Percentiles rank a stretch among this genome's conserved stretches.
These are phyloP conservation scores for Chromis chromis DNA, from an alignment of 2,797 vertebrate species.

Conservation along the genomic window DNA sequence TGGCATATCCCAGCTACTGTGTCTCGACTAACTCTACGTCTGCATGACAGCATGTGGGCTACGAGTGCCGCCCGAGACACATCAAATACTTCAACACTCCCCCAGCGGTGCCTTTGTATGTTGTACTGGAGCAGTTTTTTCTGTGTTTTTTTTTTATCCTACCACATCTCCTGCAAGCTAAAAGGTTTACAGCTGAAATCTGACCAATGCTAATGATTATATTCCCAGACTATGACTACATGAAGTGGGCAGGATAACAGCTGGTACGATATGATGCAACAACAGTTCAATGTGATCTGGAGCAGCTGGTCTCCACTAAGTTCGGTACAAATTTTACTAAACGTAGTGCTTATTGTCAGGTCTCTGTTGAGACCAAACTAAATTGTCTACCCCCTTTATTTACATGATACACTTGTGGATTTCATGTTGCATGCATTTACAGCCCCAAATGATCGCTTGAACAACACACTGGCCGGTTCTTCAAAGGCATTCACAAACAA, in stretches of 20 bases:
- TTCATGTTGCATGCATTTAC: conserved; percentile 24
- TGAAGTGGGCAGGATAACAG: background rate
- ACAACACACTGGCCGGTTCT: conserved; percentile 15
- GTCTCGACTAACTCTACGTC: background rate
- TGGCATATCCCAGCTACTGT: background rate
- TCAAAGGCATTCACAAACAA: conserved; percentile 36
- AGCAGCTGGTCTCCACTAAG: conserved; percentile 3
- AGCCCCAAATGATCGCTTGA: conserved; percentile 9
- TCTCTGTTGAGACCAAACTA: background rate
- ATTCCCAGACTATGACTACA: background rate
- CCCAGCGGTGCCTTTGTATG: background rate
- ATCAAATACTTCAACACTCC: background rate
- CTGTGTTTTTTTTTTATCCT: background rate
- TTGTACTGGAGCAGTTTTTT: background rate
- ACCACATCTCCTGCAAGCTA: background rate
- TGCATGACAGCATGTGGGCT: background rate
- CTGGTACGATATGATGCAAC: background rate
- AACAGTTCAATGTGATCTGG: background rate
- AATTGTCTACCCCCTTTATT: background rate
- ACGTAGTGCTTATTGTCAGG: background rate
- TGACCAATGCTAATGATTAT: background rate
- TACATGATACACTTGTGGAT: background rate
- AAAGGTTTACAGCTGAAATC: background rate
- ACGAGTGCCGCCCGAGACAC: background rate
- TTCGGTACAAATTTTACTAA: background rate